Evolutionary conservation across 1,140 invertebrate genomes (phyloP).

Genomic region (Bradysia coprophila): DNA sequence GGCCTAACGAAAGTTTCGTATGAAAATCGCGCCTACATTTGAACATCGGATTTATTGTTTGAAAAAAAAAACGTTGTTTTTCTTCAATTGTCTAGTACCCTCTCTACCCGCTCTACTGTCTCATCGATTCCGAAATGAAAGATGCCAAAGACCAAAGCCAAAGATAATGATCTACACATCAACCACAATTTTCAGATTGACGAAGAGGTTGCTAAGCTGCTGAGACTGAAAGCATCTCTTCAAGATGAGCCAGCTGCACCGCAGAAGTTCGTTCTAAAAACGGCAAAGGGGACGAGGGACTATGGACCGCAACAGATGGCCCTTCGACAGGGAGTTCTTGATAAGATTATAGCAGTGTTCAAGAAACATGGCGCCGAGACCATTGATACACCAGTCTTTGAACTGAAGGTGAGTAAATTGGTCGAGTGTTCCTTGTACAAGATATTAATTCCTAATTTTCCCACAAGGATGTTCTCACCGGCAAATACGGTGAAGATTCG

Average conservation of each 20-base stretch:
- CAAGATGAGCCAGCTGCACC: slow-evolving; percentile 25
- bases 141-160: no score
- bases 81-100: no score
- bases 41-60: no score
- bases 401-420: slow-evolving; percentile 60
- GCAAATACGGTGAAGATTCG: slow-evolving; percentile 99
- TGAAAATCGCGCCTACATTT: no score
- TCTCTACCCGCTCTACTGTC: no score
- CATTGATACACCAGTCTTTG: slow-evolving; percentile 98
- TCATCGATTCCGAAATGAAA: no score
- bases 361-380: slow-evolving; percentile 96
- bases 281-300: slow-evolving; percentile 91
- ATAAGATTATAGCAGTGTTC: slow-evolving; percentile 79
- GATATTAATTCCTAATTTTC: background rate
- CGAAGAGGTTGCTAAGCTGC: slow-evolving; percentile 62
- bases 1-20: no score
- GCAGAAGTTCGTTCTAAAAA: slow-evolving; percentile 76
- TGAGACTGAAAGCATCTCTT: slow-evolving; percentile 59
- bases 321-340: slow-evolving; percentile 70
- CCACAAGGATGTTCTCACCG: slow-evolving; percentile 91
- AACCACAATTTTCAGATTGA: slow-evolving; percentile 38
- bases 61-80: no score
- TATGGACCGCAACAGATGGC: slow-evolving; percentile 91
- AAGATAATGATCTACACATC: no score
- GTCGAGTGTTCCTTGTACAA: background rate